Evolutionary conservation across 2,113 vertebrate genomes (phyloP), one percentile per base, ranked within the genome.

Genomic region (Ptilonorhynchus violaceus): DNA sequence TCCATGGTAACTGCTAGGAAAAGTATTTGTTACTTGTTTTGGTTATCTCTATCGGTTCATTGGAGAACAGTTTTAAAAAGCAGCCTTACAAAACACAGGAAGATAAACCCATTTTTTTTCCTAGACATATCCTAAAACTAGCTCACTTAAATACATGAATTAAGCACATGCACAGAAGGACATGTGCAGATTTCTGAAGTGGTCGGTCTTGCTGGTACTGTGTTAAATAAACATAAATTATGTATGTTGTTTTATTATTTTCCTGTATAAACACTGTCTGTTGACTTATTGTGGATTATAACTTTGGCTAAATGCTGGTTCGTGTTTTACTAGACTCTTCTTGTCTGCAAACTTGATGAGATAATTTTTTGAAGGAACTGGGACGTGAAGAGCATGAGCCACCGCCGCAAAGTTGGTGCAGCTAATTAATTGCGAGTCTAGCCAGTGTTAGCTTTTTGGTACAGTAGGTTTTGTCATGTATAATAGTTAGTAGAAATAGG

Each of bases 351-450:
- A 84, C 60, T 30, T 62, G 67, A 4, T 86, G 55, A 27, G 49
- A 20, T 30, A 85, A 19, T 67, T 68, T 18, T 80, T 55, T 90
- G 78, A 95, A 78, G 66, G 73, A 98, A 85, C 39, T 98, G 88
- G 91, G 97, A 96, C 97, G 89, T 80, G 91, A 94, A 94, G 85
- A 49, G 23, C 30, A 24, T 25, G 92, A 98, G 62, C 96, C 89
- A 93, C 82, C 46, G 97, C 96, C 92, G 95, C 95, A 97, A 97
- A 97, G 91, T 60, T 96, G 66, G 91, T 96, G 85, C 94, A 96
- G 93, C 81, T 97, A 95, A 98, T 98, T 98, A 98, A 97, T 86
- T 92, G n/a, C 39, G 97, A 96, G 82, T 96, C 96, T 95, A 93
- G 75, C 59, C 39, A 73, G 91, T 95, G 95, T 97, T 96, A 50